phyloP scores from a whole-genome alignment of 2,113 vertebrate genomes.

The Nipponia nippon region DNA sequence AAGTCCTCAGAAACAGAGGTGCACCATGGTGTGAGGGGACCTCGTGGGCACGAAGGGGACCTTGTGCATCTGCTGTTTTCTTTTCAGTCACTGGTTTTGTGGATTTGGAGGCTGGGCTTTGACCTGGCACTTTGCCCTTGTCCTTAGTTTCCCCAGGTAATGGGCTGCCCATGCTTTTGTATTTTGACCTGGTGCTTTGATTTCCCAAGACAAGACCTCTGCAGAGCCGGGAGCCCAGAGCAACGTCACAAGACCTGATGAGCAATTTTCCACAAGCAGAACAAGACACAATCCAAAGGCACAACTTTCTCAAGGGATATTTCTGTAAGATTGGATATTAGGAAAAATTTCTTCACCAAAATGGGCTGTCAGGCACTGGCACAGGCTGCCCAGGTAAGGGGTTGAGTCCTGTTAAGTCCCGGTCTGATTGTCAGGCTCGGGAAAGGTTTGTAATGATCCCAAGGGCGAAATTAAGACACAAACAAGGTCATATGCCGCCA shows the following conservation, averaged over 20 bases:
- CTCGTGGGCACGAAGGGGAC: too few species aligned
- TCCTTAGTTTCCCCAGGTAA: background rate
- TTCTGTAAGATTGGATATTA: background rate
- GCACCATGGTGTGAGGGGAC: rapidly evolving
- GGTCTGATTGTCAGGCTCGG: too few species aligned
- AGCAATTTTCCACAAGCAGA: background rate
- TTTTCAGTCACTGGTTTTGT: background rate
- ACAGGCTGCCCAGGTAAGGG: too few species aligned
- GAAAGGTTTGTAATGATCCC: too few species aligned
- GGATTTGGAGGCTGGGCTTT: background rate
- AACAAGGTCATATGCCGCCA: too few species aligned
- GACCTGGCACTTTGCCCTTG: background rate
- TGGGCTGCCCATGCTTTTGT: rapidly evolving
- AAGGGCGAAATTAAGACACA: too few species aligned
- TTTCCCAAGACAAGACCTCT: background rate
- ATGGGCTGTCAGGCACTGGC: too few species aligned
- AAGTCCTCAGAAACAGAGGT: too few species aligned
- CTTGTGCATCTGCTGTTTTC: background rate
- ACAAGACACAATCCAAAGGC: rapidly evolving
- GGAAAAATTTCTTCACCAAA: too few species aligned
- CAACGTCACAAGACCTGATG: background rate
- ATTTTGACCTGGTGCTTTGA: background rate
- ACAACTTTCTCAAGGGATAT: rapidly evolving
- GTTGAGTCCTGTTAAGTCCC: too few species aligned
- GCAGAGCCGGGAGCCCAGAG: background rate